phyloP scores from a whole-genome alignment of 2,113 vertebrate genomes.

The Oncorhynchus kisutch region DNA sequence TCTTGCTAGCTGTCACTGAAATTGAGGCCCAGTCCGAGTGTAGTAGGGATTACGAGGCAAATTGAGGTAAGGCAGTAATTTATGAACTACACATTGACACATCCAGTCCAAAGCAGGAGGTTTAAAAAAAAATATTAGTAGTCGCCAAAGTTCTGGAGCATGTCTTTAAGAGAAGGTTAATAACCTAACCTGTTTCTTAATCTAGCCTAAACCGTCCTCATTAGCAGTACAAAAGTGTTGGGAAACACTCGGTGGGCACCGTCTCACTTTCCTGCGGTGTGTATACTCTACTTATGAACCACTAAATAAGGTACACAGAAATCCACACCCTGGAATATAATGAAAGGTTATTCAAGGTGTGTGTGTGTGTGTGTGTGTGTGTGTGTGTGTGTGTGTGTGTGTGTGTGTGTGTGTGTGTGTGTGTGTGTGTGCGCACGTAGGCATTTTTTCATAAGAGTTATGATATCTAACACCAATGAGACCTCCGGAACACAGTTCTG shows the following conservation, averaged over 20 bases:
- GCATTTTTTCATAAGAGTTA: slow-evolving; percentile 66
- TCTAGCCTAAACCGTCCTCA: no score
- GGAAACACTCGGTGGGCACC: neutral
- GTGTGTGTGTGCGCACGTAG: slow-evolving; percentile 1
- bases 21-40: no score
- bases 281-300: slow-evolving; percentile 53
- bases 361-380: neutral
- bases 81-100: no score
- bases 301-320: slow-evolving; percentile 42
- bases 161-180: no score
- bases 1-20: no score
- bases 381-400: neutral
- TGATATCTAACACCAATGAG: slow-evolving; percentile 62
- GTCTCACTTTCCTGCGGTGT: slow-evolving; percentile 25
- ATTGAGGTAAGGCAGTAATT: no score
- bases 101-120: no score
- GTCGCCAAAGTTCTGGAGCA: no score
- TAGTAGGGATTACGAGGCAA: no score
- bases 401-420: neutral
- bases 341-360: slow-evolving; percentile 65
- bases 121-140: no score
- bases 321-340: slow-evolving; percentile 59
- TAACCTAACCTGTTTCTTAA: no score
- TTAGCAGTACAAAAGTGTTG: neutral
- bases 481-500: slow-evolving; percentile 57